A percentile compares a stretch with the other conserved stretches of the same genome.
Conservation (phyloP, 2,797 vertebrate species). For the Lithobates sylvaticus region DNA sequence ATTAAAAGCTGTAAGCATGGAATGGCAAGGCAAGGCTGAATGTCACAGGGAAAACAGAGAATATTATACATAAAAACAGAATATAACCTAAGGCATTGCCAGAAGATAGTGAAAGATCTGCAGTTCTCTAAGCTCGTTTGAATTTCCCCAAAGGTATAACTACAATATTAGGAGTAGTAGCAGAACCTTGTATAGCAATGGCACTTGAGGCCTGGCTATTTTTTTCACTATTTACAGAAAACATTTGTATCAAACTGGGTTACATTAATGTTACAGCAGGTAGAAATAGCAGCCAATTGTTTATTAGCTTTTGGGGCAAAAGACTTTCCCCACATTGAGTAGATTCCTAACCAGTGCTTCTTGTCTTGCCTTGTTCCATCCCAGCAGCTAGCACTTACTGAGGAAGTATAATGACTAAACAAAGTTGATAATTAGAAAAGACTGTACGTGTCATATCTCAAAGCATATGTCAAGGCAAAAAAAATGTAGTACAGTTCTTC, state of each 20-base stretch:
- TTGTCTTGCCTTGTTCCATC: not conserved
- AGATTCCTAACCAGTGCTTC: not conserved
- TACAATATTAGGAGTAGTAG: not conserved
- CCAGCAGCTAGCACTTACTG: too few relatives aligned
- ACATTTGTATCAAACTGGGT: not conserved
- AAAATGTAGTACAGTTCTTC: not conserved
- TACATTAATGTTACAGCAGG: not conserved
- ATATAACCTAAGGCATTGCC: not conserved
- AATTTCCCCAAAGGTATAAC: not conserved
- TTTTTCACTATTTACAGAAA: not conserved
- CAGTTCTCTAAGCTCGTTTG: not conserved
- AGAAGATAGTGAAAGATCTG: not conserved
- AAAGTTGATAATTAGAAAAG: too few relatives aligned
- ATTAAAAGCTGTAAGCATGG: constrained; percentile 77
- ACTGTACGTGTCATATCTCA: not conserved
- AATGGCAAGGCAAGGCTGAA: constrained; percentile 74
- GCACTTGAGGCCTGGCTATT: not conserved
- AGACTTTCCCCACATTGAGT: not conserved
- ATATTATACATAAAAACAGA: constrained; percentile 60
- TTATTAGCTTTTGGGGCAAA: not conserved
- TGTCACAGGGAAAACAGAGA: constrained; percentile 68
- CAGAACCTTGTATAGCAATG: not conserved
- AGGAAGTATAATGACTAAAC: too few relatives aligned
- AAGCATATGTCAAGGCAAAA: not conserved
- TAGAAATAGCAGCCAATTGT: not conserved